Evolutionary conservation across 2,797 vertebrate species (phyloP).

Genomic region (Oceanodroma leucorhoa): DNA sequence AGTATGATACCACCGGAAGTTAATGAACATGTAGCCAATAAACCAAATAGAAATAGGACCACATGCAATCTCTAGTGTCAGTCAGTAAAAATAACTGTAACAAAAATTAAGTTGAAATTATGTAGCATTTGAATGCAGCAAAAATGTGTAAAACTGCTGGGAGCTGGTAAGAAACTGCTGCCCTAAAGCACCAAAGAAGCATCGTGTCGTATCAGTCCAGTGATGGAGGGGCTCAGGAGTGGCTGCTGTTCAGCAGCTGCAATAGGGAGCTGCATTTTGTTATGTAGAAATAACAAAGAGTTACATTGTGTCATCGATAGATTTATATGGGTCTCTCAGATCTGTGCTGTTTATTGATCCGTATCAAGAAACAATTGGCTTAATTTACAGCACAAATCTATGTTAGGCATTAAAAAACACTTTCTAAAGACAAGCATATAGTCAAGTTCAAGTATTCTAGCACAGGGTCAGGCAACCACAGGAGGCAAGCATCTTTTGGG

Average conservation of each 20-base stretch:
- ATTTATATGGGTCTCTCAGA: neutral
- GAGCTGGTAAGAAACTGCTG: neutral
- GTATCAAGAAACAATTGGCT: neutral
- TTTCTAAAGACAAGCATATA: neutral
- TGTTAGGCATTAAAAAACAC: neutral
- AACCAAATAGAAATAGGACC: neutral
- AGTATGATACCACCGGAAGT: neutral
- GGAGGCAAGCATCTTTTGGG: neutral
- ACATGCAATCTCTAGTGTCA: neutral
- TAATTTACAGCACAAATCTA: neutral
- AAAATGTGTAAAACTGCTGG: neutral
- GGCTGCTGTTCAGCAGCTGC: neutral
- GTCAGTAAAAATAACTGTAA: neutral
- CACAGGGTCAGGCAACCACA: neutral
- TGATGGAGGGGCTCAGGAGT: neutral
- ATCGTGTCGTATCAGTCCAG: rapidly evolving
- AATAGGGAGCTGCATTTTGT: neutral
- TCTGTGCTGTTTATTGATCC: neutral
- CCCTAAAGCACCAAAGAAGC: neutral
- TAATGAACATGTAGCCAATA: neutral
- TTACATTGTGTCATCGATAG: neutral
- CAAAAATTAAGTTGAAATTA: neutral
- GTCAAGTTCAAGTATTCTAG: neutral
- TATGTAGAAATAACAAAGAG: neutral
- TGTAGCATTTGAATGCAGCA: neutral